Percentiles rank a stretch among this genome's conserved stretches.
Evolutionary conservation across 2,797 vertebrate species (phyloP).

Genomic region (Eulemur coronatus): DNA sequence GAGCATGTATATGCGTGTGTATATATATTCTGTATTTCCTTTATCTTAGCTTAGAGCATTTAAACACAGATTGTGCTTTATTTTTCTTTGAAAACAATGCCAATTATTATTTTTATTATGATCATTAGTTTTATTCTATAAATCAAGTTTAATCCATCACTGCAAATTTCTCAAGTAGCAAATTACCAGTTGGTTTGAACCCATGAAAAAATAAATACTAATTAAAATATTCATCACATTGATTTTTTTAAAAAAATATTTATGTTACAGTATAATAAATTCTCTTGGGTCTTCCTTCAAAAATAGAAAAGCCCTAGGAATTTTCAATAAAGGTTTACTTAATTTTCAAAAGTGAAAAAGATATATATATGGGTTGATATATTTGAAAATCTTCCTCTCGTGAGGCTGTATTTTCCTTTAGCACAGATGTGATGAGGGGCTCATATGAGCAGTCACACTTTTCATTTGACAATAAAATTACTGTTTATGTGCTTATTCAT

Average conservation of each 20-base stretch:
- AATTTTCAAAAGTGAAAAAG: background rate
- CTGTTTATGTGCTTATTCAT: background rate
- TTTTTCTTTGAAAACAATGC: background rate
- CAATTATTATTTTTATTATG: background rate
- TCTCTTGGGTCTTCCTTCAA: background rate
- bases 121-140: background rate
- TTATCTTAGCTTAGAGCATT: background rate
- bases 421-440: background rate
- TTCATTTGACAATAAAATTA: conserved; percentile 18
- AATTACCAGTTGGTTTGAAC: background rate
- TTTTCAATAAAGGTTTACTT: background rate
- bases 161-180: background rate
- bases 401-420: background rate
- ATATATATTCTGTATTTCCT: background rate
- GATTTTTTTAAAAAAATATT: background rate
- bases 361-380: background rate
- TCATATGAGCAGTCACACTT: background rate
- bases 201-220: background rate
- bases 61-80: background rate
- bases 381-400: background rate
- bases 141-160: background rate
- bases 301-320: background rate
- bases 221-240: background rate
- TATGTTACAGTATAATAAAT: background rate
- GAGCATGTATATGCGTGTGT: too few species aligned